These are phyloP conservation scores for Mantis religiosa DNA, from an alignment of 2,888 invertebrate species.

Conservation along the genomic window DNA sequence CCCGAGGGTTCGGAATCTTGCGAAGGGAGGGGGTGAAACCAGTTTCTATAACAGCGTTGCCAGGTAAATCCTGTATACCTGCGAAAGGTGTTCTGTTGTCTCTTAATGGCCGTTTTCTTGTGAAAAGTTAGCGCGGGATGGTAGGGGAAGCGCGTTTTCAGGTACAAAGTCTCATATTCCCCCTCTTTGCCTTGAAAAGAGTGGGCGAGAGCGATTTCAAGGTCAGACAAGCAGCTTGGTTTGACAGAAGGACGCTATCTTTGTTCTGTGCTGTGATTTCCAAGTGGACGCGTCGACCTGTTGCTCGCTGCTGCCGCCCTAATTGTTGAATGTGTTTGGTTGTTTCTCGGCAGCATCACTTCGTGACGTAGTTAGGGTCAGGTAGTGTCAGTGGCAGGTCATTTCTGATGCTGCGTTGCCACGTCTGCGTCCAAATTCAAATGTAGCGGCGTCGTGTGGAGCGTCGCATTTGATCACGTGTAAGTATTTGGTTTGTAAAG, in stretches of 20 bases:
- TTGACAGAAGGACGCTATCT: slow-evolving; percentile 1
- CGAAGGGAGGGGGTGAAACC: neutral
- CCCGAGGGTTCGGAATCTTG: neutral
- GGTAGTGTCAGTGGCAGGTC: slow-evolving; percentile 27
- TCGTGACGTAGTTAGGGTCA: slow-evolving; percentile 19
- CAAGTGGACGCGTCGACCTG: no score
- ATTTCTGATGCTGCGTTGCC: slow-evolving; percentile 24
- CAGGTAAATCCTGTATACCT: neutral
- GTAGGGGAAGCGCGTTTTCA: neutral
- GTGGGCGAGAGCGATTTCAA: neutral
- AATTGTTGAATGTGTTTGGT: neutral
- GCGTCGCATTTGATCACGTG: neutral
- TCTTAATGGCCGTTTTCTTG: no score
- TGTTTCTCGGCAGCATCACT: neutral
- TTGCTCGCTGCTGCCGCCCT: no score
- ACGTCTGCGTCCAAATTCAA: neutral
- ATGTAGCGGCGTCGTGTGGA: no score
- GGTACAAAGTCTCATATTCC: neutral
- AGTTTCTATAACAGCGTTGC: slow-evolving; percentile 9
- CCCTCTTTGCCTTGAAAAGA: neutral
- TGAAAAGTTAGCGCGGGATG: neutral
- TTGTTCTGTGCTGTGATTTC: no score
- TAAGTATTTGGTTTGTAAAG: neutral
- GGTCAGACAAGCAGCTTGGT: neutral
- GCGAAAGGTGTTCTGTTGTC: neutral